Percentiles rank a stretch among this genome's conserved stretches.
Evolutionary conservation across 2,113 vertebrate genomes (phyloP).

Genomic region (Cheilinus undulatus): DNA sequence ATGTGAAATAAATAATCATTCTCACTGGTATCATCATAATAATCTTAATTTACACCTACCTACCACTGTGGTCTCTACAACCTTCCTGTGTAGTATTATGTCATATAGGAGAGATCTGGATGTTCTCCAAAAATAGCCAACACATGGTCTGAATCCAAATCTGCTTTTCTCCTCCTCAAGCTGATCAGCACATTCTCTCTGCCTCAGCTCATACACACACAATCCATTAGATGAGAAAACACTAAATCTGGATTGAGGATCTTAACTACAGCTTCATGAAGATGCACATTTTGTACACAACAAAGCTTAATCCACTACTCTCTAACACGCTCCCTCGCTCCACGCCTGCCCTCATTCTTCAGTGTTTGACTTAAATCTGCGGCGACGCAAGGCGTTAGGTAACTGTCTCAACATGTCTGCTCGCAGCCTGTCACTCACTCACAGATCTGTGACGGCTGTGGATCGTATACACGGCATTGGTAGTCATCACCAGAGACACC

Average conservation of each 20-base stretch:
- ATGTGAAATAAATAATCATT: no score
- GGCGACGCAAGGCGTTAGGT: constrained; percentile 71
- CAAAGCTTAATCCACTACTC: constrained; percentile 70
- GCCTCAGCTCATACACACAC: constrained; percentile 20
- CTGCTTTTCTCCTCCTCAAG: constrained; percentile 89
- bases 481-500: constrained; percentile 45
- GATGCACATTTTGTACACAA: constrained; percentile 81
- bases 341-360: not conserved
- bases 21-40: no score
- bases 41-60: not conserved
- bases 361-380: constrained; percentile 59
- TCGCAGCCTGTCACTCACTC: constrained; percentile 44
- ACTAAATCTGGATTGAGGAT: constrained; percentile 89
- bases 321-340: constrained; percentile 32
- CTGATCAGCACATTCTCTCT: constrained; percentile 74
- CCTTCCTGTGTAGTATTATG: constrained; percentile 37
- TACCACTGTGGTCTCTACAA: not conserved
- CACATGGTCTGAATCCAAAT: constrained; percentile 82
- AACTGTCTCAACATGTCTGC: constrained; percentile 64
- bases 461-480: constrained; percentile 24
- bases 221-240: constrained; percentile 83
- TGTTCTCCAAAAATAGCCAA: constrained; percentile 72
- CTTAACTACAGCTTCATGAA: constrained; percentile 89
- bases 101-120: constrained; percentile 69
- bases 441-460: constrained; percentile 38